Evolutionary conservation across 2,888 invertebrate species (phyloP), one percentile per base, ranked within the genome.

Genomic region (Lepeophtheirus nordmannii): DNA sequence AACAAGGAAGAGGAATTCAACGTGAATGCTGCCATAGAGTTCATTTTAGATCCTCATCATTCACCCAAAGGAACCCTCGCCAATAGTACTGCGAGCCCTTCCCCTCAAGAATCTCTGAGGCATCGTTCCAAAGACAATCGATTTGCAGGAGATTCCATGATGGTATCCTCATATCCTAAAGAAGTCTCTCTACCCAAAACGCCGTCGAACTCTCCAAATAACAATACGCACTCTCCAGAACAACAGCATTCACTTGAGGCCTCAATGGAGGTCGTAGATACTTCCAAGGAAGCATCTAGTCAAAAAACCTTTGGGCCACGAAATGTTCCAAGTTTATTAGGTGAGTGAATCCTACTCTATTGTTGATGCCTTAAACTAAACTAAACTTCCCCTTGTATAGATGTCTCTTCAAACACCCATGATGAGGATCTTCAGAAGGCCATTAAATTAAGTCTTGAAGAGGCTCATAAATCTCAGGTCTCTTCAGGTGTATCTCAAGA

Each of bases 361-460:
- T 30, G 7, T 30, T 30, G 7, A 5, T 30, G 7, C 7, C 30
- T 30, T 30, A 30, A 5, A 7, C 7, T 30, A 5, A 30, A 30
- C 30, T 30, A 30, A 2, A n/a, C 8, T 46, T 2, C 53, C 14
- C 17, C 17, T 17, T 46, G 14, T 46, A 17, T 8, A 46, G 53
- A 46, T 8, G 53, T 46, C 53, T 46, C 53, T 17, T 46, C 53
- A 14, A 46, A 46, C 53, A 46, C 53, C 1, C 53, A 46, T 56
- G 71, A 72, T 64, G 75, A 75, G 67, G 76, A 76, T 62, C 70
- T 77, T n/a, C 74, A 76, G 70, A 74, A 75, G 69, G 77, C 77
- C 37, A 76, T 77, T 39, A 75, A 73, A 20, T 73, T 76, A 22
- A 76, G 76, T 69, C 71, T 77, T 22, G 74, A 74, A 69, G 75